Base-by-base conservation (phyloP, 2,113 vertebrate species). In the Lampris incognitus region DNA sequence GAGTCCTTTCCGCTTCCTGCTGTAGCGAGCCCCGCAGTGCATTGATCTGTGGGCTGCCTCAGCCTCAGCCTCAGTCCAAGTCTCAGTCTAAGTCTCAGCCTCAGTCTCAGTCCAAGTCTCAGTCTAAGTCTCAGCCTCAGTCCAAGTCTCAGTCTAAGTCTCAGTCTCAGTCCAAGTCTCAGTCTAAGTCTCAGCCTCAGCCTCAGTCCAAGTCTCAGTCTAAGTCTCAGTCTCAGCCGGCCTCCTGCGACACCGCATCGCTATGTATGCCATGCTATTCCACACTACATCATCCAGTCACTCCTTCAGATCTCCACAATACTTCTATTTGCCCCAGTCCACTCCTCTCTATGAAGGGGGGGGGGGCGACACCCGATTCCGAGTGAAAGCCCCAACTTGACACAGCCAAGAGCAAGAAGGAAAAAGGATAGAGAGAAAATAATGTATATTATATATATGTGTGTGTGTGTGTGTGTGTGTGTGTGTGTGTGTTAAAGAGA, bases 11-110 rank as follows among this genome's bases (percentile, higher is more conserved):
- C 87, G 88, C 79, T 87, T 90, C 79, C 85, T 80, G 87, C 88
- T 81, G 88, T 75, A 79, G 74, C 38, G 61, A 89, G 85, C 82
- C 77, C 86, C 79, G 92, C 87, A 86, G 87, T 76, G 79, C 89
- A 89, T 90, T 88, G 92, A 93, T 87, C 88, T 84, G 84, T 39
- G 86, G 88, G 87, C 90, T 85, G 83, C 80, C 77, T 79, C 67
- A 72, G 58, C 81, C 86, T 79, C 75, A 79, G 82, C 72, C 60
- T 58, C 24, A 24, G 24, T 24, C 24, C 24, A 24, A 24, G 24
- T 24, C 24, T 24, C 24, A 24, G 24, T 24, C 24, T 24, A 24
- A 24, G 24, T 24, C 24, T 24, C 24, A 24, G 24, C 24, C 24
- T 24, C 24, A 24, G 24, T 24, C 24, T 24, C 24, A 24, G 24